Evolutionary conservation across 2,888 invertebrate species (phyloP).

Genomic region (Augiades crinisus): DNA sequence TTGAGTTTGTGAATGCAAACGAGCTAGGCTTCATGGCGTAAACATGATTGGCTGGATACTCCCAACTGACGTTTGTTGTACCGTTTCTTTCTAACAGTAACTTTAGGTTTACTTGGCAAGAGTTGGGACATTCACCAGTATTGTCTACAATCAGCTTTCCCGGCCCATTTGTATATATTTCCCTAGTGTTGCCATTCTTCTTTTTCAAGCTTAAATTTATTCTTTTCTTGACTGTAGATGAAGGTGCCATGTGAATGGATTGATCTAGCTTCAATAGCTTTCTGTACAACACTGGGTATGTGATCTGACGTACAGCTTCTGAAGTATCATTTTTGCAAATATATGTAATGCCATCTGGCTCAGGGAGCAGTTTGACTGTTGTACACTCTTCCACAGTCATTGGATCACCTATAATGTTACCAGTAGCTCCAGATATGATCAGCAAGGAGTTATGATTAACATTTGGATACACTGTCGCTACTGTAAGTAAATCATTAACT

Average conservation of each 20-base stretch:
- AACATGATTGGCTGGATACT: constrained; percentile 83
- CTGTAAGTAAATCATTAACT: constrained; percentile 85
- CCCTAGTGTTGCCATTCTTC: constrained; percentile 78
- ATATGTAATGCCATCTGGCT: constrained; percentile 78
- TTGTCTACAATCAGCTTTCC: constrained; percentile 86
- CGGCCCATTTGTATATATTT: constrained; percentile 82
- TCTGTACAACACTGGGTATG: constrained; percentile 53
- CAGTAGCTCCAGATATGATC: constrained; percentile 86
- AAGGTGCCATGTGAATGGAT: constrained; percentile 46
- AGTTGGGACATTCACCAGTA: constrained; percentile 85
- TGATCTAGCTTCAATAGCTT: constrained; percentile 60
- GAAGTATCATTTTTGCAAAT: constrained; percentile 79
- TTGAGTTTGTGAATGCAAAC: constrained; percentile 82
- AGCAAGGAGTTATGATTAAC: constrained; percentile 82
- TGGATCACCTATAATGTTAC: constrained; percentile 84
- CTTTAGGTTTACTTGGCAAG: constrained; percentile 83
- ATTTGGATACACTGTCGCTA: constrained; percentile 75
- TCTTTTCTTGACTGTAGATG: constrained; percentile 66
- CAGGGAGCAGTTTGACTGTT: constrained; percentile 79
- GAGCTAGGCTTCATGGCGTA: constrained; percentile 88
- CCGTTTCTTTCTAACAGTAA: constrained; percentile 80
- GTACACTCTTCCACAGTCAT: constrained; percentile 81
- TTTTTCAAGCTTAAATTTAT: constrained; percentile 79
- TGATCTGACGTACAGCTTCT: constrained; percentile 74
- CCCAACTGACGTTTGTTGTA: constrained; percentile 79